Evolutionary conservation across 2,797 vertebrate species (phyloP), one percentile per base, ranked within the genome.

Genomic region (Cryptoblepharus egeriae): DNA sequence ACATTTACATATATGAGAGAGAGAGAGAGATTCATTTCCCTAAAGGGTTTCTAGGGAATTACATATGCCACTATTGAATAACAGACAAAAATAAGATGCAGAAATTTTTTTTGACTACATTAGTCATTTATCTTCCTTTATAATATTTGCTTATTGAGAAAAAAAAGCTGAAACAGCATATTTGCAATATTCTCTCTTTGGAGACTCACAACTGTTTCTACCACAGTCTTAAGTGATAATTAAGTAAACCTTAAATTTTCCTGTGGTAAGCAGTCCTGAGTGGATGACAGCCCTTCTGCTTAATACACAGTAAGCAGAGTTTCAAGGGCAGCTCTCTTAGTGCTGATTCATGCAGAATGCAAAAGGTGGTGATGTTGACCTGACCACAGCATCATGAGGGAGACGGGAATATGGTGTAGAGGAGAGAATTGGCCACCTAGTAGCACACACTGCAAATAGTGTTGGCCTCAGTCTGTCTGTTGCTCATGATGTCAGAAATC

Each of bases 221-320:
- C 73, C 68, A 69, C 42, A 77, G 64, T 52, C 60, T 89, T 75
- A 83, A 86, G 68, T 90, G 81, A 57, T 15, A 52, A 75, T 76
- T 86, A 42, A 64, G 1, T 37, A 90, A 90, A 74, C 30, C 63
- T 78, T n/a, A 83, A 85, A 89, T 68, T 81, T 77, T 57, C 64
- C 74, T 24, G 5, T 49, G 39, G 0, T 26, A 88, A 77, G 39
- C n/a, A 61, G 30, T 39, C 76, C 37, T 75, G 88, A 89, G 87
- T 65, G 61, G 3, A 49, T 5, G 20, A 39, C 20, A 67, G 18
- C 26, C 30, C 10, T n/a, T 70, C 24, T 76, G 26, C 74, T 70
- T 76, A 76, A 75, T 61, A 61, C 55, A n/a, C 2, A 64, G 67
- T 49, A 42, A 26, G 16, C n/a, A 26, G 42, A 37, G 24, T 15